Base-by-base conservation (phyloP, 2,113 vertebrate species). In the Fregata magnificens region DNA sequence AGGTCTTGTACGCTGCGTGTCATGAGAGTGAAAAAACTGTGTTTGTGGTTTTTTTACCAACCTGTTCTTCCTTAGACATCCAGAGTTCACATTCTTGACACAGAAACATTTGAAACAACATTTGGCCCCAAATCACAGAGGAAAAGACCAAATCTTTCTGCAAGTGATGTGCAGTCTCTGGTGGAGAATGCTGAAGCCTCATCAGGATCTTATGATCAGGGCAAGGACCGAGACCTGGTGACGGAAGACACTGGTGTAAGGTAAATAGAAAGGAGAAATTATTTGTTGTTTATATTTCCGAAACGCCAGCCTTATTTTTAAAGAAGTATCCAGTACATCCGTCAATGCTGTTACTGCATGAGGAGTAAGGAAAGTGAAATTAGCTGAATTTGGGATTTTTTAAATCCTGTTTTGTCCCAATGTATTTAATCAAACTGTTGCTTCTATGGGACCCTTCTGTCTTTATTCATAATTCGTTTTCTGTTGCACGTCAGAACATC, bases 11-110 rank as follows among this genome's bases (percentile, higher is more conserved):
- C 32, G 0, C 85, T 84, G 26, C 16, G 0, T 86, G 62, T 71
- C 25, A 47, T 0, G 2, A 71, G 71, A 71, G 78, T 42, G 80
- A 36, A 40, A 66, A 67, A 73, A 6, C 2, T 11, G 22, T 16
- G 36, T 34, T 52, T 45, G 36, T 55, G 42, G 34, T 31, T 50
- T 34, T 82, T 90, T 82, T 19, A 77, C 31, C 67, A 31, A 22
- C 47, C 47, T 97, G 17, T 92, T 76, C 91, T 66, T 86, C 50
- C 45, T 74, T 97, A 99, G 99, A 99, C 99, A 63, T 98, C 99
- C 62, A 99, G 99, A 97, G 99, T 99, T 81, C 99, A 99, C 93
- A 99, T 99, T 98, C 98, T 99, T 84, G 99, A 99, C 97, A 99
- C 99, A 0, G 99, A 99, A 97, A 99, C 98, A 1, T 99, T 99